Evolutionary conservation across 2,888 invertebrate genomes (phyloP).

Genomic region (Pterobdella sp.): DNA sequence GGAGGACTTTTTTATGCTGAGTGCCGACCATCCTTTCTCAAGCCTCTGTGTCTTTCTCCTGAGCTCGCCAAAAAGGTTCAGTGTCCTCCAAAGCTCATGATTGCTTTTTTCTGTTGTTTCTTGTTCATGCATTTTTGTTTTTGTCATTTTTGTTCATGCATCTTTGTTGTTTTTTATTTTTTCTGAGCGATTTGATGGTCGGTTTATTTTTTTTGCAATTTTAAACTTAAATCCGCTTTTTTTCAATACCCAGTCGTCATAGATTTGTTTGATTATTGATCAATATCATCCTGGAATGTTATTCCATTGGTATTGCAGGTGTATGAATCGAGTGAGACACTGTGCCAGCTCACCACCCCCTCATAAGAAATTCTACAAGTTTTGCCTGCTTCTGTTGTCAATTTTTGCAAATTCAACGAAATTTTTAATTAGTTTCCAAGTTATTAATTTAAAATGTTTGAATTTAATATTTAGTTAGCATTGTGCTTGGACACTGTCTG

Average conservation of each 20-base stretch:
- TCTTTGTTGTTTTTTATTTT: not conserved
- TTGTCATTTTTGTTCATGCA: not conserved
- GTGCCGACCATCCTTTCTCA: not conserved
- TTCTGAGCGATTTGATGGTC: not conserved
- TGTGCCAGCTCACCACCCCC: too few species aligned
- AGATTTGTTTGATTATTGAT: too few species aligned
- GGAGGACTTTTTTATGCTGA: constrained; percentile 14
- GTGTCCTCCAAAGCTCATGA: not conserved
- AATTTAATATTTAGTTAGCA: too few species aligned
- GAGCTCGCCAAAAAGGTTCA: constrained; percentile 8
- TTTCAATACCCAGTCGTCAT: too few species aligned
- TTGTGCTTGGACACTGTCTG: too few species aligned
- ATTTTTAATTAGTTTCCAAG: too few species aligned
- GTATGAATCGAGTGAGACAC: constrained; percentile 4
- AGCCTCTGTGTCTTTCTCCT: not conserved
- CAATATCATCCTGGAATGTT: too few species aligned
- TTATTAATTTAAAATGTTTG: too few species aligned
- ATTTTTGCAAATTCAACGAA: too few species aligned
- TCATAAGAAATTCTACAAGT: too few species aligned
- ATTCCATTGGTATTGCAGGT: not conserved
- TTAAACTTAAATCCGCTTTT: not conserved
- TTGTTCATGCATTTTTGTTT: not conserved
- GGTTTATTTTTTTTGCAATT: not conserved
- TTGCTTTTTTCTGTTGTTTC: not conserved
- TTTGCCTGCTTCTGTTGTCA: too few species aligned